phyloP scores from a whole-genome alignment of 1,140 invertebrate genomes.

The Diuraphis noxia region DNA sequence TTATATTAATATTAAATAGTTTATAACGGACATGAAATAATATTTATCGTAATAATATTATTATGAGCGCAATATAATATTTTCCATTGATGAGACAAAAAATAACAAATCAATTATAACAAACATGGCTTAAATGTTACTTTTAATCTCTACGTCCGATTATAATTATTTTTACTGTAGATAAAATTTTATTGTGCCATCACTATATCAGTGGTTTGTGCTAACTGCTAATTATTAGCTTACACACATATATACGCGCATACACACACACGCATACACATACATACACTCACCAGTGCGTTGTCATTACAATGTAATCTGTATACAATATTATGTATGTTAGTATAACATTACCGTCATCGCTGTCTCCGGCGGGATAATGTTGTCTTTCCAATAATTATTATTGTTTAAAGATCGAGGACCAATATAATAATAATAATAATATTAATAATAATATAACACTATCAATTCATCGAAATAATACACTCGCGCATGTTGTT shows the following conservation, averaged over 20 bases:
- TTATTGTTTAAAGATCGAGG: neutral
- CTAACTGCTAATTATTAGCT: neutral
- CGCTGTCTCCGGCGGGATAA: neutral
- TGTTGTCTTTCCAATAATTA: neutral
- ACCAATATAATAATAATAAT: neutral
- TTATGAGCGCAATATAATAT: neutral
- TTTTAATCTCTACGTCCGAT: constrained; percentile 1
- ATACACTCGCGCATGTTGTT: neutral
- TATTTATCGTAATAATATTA: neutral
- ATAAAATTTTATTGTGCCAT: neutral
- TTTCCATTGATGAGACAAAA: neutral
- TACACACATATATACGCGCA: no score
- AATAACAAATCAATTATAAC: neutral
- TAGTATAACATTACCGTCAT: neutral
- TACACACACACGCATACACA: no score
- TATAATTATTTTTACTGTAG: neutral
- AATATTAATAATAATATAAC: neutral
- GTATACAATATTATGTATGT: neutral
- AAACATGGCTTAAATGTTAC: neutral
- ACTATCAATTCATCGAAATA: neutral
- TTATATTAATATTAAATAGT: neutral
- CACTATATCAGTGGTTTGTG: neutral
- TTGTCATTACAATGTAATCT: neutral
- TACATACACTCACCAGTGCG: neutral
- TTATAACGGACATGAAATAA: neutral